Percentiles rank a stretch among this genome's conserved stretches.
These are phyloP conservation scores for Aurelia coerulea DNA, from an alignment of 30 jellyfish, hydroid and myxozoan genomes.

Conservation along the genomic window DNA sequence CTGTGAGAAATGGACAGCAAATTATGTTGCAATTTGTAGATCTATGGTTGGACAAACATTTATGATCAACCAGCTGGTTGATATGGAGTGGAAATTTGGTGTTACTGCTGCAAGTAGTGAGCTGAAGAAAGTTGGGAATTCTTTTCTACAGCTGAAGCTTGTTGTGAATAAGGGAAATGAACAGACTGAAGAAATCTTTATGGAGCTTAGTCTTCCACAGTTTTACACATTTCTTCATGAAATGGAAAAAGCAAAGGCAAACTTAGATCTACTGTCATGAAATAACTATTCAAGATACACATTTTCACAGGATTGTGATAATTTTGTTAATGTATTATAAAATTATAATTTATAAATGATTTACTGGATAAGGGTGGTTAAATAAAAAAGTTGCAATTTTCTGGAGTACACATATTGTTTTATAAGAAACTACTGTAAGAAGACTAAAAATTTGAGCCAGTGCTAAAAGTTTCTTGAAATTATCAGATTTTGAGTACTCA, in stretches of 20 bases:
- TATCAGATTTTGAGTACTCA: no score
- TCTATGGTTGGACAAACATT: conserved; percentile 73
- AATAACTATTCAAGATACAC: no score
- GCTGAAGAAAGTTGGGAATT: conserved; percentile 69
- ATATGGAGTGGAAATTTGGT: conserved; percentile 98
- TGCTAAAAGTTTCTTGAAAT: no score
- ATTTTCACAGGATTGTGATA: no score
- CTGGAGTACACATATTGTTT: no score
- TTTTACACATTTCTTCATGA: conserved; percentile 90
- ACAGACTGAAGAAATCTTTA: conserved; percentile 57
- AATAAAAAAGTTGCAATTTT: no score
- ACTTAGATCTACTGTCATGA: conserved; percentile 62
- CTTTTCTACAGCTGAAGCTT: conserved; percentile 83
- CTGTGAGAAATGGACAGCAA: conserved; percentile 64
- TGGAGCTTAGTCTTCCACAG: conserved; percentile 91
- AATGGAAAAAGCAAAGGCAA: conserved; percentile 91
- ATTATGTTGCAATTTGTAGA: conserved; percentile 60
- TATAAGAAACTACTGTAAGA: no score
- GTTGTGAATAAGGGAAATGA: conserved; percentile 77
- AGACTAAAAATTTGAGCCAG: no score
- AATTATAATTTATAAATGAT: no score
- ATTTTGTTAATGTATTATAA: no score
- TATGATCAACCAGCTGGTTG: conserved; percentile 81
- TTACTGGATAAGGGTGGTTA: no score
- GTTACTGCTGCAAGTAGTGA: conserved; percentile 95